Percentiles rank a stretch among this genome's conserved stretches.
These are phyloP conservation scores for Nothoprocta perdicaria DNA, from an alignment of 2,113 vertebrate genomes.

Conservation along the genomic window DNA sequence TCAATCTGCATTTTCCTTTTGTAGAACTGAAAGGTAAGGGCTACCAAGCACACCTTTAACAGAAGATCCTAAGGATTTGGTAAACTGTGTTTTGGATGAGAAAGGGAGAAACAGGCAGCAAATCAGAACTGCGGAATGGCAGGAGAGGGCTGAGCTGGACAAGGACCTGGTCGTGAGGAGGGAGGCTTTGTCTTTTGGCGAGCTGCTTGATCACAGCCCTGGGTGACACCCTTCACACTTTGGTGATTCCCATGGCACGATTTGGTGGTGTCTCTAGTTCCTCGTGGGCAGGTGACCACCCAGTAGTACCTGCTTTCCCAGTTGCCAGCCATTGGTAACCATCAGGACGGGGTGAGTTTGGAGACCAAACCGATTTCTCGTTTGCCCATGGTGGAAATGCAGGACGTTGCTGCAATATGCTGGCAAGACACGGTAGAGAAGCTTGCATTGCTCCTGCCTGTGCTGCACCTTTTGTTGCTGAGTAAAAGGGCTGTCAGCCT, in stretches of 20 bases:
- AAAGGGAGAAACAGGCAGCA: background rate
- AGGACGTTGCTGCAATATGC: background rate
- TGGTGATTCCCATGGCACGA: background rate
- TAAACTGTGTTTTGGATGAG: conserved; percentile 10
- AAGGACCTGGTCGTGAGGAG: background rate
- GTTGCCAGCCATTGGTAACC: background rate
- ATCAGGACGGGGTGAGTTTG: background rate
- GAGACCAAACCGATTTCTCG: conserved; percentile 3
- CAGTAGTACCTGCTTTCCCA: conserved; percentile 7
- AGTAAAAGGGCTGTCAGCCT: conserved; percentile 34
- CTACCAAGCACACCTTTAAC: conserved; percentile 5
- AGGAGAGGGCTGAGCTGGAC: background rate
- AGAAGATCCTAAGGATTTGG: background rate
- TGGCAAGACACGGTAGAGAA: conserved; percentile 10
- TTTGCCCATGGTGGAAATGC: background rate
- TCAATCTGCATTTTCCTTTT: conserved; percentile 34
- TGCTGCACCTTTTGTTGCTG: background rate
- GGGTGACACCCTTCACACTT: background rate
- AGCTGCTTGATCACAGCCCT: conserved; percentile 29
- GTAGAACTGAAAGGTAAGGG: conserved; percentile 20
- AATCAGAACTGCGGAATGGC: background rate
- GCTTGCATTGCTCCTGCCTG: background rate
- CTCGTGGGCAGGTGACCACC: background rate
- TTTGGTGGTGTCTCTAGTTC: conserved; percentile 32
- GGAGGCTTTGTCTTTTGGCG: background rate